Conservation (phyloP, 2,888 invertebrate genomes). For the Rhynchonema sp. region DNA sequence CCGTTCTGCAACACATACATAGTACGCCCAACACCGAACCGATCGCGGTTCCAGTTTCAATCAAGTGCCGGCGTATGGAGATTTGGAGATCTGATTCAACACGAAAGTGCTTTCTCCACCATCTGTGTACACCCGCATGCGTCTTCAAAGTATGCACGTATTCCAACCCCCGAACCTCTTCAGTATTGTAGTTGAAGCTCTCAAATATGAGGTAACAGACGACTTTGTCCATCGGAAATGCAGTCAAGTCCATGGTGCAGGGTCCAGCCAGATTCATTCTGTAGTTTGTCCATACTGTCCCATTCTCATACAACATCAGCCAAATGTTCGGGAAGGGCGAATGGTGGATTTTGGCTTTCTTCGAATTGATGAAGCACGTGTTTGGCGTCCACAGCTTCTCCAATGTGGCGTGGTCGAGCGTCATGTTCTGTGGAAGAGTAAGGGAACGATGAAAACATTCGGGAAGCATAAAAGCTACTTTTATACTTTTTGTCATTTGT, state of each 20-base stretch:
- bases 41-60: no score
- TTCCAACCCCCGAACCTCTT: slow-evolving; percentile 3
- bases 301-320: slow-evolving; percentile 6
- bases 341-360: slow-evolving; percentile 2
- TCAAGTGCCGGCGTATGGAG: no score
- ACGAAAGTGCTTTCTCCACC: no score
- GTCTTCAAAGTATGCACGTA: no score
- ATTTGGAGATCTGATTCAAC: no score
- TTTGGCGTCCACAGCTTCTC: slow-evolving; percentile 3
- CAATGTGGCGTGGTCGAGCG: not conserved
- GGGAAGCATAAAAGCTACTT: no score
- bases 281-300: slow-evolving; percentile 7
- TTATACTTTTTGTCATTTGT: no score
- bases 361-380: slow-evolving; percentile 5
- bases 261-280: slow-evolving; percentile 5
- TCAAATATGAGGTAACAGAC: slow-evolving; percentile 6
- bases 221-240: slow-evolving; percentile 7
- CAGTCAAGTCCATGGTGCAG: slow-evolving; percentile 7
- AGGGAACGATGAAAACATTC: no score
- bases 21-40: no score
- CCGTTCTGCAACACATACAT: no score
- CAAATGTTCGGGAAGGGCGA: slow-evolving; percentile 6
- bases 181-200: slow-evolving; percentile 8
- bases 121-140: no score
- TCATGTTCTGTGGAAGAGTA: not conserved